A percentile compares a stretch with the other conserved stretches of the same genome.
phyloP scores from a whole-genome alignment of 2,888 invertebrate genomes.

The Cephus pygmeus region DNA sequence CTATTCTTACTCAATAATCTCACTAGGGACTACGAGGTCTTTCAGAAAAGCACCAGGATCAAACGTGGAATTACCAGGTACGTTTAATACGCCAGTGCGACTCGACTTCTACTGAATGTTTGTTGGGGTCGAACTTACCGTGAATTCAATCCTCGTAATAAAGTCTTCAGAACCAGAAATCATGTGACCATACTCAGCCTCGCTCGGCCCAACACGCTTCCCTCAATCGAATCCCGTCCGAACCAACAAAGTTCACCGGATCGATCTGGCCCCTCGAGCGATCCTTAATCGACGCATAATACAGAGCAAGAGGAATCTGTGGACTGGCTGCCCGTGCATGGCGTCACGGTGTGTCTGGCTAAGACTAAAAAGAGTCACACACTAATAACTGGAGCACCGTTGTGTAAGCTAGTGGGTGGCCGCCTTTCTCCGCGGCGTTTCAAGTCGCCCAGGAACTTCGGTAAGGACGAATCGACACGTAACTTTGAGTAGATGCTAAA shows the following conservation, averaged over 20 bases:
- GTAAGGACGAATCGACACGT: not conserved
- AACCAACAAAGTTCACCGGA: not conserved
- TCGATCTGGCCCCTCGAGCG: not conserved
- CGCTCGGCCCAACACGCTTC: not conserved
- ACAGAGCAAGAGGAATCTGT: not conserved
- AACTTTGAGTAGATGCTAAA: not conserved
- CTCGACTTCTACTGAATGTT: not conserved
- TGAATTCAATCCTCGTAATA: not conserved
- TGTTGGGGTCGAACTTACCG: not conserved
- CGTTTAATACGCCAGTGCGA: too few relatives aligned
- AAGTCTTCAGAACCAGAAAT: not conserved
- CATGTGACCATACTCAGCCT: not conserved
- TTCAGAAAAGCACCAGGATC: not conserved
- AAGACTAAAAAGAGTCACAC: slow-evolving; percentile 35
- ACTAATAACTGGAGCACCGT: slow-evolving; percentile 57
- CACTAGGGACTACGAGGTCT: not conserved
- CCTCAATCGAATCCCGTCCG: not conserved
- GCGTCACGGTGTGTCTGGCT: not conserved
- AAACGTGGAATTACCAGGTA: not conserved
- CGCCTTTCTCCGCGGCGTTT: slow-evolving; percentile 50
- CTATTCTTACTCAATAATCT: not conserved
- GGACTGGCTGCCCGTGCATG: not conserved
- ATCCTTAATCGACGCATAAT: not conserved
- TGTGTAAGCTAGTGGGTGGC: slow-evolving; percentile 59
- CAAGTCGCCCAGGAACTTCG: not conserved